Conservation (phyloP, 2,888 invertebrate genomes). For the Rhaphigaster nebulosa region DNA sequence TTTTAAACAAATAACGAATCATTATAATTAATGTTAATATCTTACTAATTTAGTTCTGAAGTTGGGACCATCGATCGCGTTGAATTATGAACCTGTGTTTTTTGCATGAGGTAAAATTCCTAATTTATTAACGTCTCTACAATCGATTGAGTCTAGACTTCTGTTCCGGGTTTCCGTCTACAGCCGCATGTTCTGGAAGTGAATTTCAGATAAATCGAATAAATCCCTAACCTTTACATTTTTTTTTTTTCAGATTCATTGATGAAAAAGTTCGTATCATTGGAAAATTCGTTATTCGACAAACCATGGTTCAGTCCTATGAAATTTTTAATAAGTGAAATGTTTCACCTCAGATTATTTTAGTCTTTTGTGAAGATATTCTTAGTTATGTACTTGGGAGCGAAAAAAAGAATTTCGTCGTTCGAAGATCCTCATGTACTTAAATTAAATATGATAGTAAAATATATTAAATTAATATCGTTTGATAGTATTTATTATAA, state of each 20-base stretch:
- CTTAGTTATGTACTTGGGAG: no score
- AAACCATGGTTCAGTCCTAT: not conserved
- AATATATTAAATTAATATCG: no score
- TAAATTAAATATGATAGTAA: no score
- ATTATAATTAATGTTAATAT: no score
- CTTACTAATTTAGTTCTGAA: not conserved
- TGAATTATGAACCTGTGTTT: not conserved
- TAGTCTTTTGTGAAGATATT: no score
- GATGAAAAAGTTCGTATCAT: not conserved
- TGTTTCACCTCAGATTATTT: no score
- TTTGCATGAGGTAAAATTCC: not conserved
- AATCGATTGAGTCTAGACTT: constrained; percentile 10
- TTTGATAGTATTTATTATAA: no score
- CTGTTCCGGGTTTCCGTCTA: not conserved
- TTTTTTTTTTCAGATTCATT: not conserved
- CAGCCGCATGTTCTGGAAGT: not conserved
- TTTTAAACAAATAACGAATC: no score
- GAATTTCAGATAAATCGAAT: no score
- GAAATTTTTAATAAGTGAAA: no score
- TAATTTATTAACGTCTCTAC: not conserved
- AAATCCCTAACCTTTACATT: not conserved
- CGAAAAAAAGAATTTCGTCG: no score
- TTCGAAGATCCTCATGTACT: no score
- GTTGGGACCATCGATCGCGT: not conserved
- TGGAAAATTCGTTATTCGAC: not conserved